Evolutionary conservation across 2,888 invertebrate species (phyloP).

Genomic region (Steromphala cineraria): DNA sequence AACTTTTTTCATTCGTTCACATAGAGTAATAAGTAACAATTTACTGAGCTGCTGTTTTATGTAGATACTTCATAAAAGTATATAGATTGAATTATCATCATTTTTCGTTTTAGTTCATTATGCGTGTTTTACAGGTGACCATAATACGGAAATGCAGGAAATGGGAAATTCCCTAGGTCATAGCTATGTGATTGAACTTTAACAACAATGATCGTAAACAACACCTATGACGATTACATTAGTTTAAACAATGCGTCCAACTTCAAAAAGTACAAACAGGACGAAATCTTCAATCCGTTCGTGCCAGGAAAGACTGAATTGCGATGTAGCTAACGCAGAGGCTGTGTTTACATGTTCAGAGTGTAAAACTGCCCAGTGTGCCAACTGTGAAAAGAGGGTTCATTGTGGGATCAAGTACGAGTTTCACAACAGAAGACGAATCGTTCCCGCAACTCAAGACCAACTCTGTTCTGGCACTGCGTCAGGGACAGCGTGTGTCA

Average conservation of each 20-base stretch:
- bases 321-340: constrained; percentile 61
- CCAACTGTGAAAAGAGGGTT: constrained; percentile 69
- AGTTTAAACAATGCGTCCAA: constrained; percentile 49
- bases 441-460: constrained; percentile 60
- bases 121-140: background rate
- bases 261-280: constrained; percentile 37
- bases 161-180: constrained; percentile 11
- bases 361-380: constrained; percentile 73
- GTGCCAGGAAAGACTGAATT: constrained; percentile 71
- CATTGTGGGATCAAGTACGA: constrained; percentile 65
- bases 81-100: background rate
- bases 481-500: constrained; percentile 53
- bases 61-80: too few relatives aligned
- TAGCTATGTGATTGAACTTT: background rate
- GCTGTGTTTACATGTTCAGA: constrained; percentile 71
- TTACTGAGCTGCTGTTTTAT: too few relatives aligned
- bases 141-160: constrained; percentile 6
- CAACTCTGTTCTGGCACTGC: constrained; percentile 65
- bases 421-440: constrained; percentile 67
- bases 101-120: background rate
- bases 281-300: constrained; percentile 63
- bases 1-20: too few relatives aligned
- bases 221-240: background rate
- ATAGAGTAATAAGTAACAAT: too few relatives aligned
- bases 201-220: constrained; percentile 5